Percentiles rank a stretch among this genome's conserved stretches.
phyloP scores from a whole-genome alignment of 1,140 invertebrate genomes.

The Antheraea mylitta region DNA sequence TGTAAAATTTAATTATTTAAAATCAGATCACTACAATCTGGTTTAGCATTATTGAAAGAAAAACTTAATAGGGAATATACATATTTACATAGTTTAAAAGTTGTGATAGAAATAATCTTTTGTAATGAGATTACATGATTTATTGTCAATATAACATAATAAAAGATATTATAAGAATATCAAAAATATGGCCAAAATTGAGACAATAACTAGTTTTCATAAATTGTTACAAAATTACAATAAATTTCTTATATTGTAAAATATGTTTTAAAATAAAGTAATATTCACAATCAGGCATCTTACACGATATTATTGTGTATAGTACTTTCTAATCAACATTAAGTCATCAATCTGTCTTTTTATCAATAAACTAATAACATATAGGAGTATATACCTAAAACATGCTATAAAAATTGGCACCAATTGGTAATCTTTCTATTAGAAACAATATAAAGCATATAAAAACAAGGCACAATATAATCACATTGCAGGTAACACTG shows the following conservation, averaged over 20 bases:
- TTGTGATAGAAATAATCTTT: background rate
- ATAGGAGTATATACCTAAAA: constrained; percentile 10
- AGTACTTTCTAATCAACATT: background rate
- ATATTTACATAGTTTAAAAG: background rate
- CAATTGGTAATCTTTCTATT: constrained; percentile 44
- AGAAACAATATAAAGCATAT: background rate
- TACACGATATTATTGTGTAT: background rate
- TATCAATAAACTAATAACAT: background rate
- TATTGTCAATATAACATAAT: constrained; percentile 29
- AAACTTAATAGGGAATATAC: too few relatives aligned
- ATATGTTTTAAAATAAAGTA: background rate
- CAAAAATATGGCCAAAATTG: constrained; percentile 40
- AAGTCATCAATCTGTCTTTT: background rate
- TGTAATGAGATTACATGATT: constrained; percentile 29
- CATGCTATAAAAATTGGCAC: constrained; percentile 51
- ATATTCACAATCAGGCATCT: background rate
- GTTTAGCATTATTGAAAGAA: too few relatives aligned
- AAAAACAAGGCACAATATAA: constrained; percentile 22
- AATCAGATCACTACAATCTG: too few relatives aligned
- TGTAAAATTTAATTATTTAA: too few relatives aligned
- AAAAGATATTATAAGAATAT: constrained; percentile 26
- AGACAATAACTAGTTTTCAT: constrained; percentile 26
- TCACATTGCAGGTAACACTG: background rate
- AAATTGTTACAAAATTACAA: constrained; percentile 11
- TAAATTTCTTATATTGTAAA: background rate